Conservation (phyloP, 2,888 invertebrate genomes). For the Eupsilia transversa region DNA sequence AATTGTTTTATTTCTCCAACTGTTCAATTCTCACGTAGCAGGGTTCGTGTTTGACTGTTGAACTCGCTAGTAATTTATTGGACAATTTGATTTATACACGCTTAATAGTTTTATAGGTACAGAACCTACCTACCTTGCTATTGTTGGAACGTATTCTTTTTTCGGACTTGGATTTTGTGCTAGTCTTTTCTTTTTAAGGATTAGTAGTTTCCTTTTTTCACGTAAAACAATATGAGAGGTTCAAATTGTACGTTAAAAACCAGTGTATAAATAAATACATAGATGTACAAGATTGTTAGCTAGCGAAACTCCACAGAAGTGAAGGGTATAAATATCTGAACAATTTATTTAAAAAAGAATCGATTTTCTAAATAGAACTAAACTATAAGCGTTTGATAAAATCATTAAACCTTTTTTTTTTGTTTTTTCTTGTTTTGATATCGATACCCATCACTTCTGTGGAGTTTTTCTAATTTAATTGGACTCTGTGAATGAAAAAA, state of each 20-base stretch:
- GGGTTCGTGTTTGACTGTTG: slow-evolving; percentile 32
- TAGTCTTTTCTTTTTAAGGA: background rate
- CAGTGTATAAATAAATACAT: too few relatives aligned
- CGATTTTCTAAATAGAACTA: too few relatives aligned
- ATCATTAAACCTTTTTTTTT: too few relatives aligned
- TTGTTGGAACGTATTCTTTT: background rate
- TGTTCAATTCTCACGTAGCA: slow-evolving; percentile 37
- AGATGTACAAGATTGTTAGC: too few relatives aligned
- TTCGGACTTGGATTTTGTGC: background rate
- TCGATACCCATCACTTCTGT: too few relatives aligned
- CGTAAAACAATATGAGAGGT: background rate
- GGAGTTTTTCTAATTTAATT: too few relatives aligned
- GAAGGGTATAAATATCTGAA: too few relatives aligned
- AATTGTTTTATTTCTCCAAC: slow-evolving; percentile 4
- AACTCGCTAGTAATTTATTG: slow-evolving; percentile 39
- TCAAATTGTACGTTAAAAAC: background rate
- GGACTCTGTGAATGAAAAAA: too few relatives aligned
- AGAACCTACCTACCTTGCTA: background rate
- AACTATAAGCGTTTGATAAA: too few relatives aligned
- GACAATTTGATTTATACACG: slow-evolving; percentile 43
- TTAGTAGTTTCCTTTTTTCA: background rate
- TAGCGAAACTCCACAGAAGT: too few relatives aligned
- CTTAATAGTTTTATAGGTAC: slow-evolving; percentile 24
- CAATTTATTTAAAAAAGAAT: too few relatives aligned
- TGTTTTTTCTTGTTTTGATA: too few relatives aligned